Evolutionary conservation across 2,888 invertebrate species (phyloP), one percentile per base, ranked within the genome.

Genomic region (Diadegma fenestrale): DNA sequence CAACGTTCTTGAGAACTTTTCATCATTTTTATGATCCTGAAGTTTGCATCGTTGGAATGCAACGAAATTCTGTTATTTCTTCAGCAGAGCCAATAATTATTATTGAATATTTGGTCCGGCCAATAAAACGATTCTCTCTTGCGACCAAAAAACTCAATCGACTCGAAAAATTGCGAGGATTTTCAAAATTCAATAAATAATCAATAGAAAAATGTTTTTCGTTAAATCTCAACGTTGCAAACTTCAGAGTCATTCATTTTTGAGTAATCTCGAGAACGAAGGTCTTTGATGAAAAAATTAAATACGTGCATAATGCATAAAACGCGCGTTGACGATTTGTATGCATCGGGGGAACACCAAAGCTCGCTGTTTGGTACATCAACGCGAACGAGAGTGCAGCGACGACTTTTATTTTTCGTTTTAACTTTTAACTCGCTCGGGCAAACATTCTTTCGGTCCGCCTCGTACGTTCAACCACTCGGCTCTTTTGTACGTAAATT

Each of bases 401-500:
- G 19, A 10, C 66, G 19, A 43, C 66, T 19, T 19, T 41, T 66
- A 2, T 66, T 64, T 64, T 37, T n/a, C 19, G 19, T n/a, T 37
- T 37, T 54, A 0, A 33, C 37, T 37, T 37, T 58, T 58, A 14
- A 12, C 14, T 58, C 6, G 12, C 58, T 41, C 19, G 14, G 3
- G 41, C 66, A 41, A 64, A 64, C 19, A 66, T 66, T 66, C 22
- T 10, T 66, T 66, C 12, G 19, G 10, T 41, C 22, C 41, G 41
- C 22, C 22, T 37, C 14, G n/a, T 37, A 37, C 22, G 22, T 41
- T 41, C 19, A 41, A 66, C 37, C 66, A 66, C 66, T 66, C 41
- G 37, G 37, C 37, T 43, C 19, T 41, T 66, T 66, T 66, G 41
- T 41, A 41, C 41, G 19, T 19, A 66, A 12, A 37, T 19, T 63